Percentiles rank a stretch among this genome's conserved stretches.
These are phyloP conservation scores for Lindbergichthys nudifrons DNA, from an alignment of 2,797 vertebrate species.

Conservation along the genomic window DNA sequence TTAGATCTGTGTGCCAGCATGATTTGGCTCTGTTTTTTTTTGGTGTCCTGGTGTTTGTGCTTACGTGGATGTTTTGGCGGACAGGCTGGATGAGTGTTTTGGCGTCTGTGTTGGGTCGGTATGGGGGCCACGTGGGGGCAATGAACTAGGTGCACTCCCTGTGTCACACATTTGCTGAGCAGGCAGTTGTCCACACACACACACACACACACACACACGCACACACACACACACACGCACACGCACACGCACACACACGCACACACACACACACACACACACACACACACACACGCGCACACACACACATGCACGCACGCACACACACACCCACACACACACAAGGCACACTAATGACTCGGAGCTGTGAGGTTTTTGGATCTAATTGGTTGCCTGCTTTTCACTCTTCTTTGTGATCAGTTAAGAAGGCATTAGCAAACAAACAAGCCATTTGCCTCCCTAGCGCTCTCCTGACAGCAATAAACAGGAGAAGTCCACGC, in stretches of 20 bases:
- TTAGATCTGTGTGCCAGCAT: conserved; percentile 3
- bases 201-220: background rate
- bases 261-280: conserved; percentile 9
- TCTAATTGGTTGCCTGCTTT: conserved; percentile 45
- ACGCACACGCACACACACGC: conserved; percentile 18
- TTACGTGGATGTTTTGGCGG: conserved; percentile 26
- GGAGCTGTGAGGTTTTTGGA: conserved; percentile 37
- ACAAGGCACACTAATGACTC: conserved; percentile 46
- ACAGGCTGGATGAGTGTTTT: conserved; percentile 21
- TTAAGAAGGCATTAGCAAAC: conserved; percentile 55
- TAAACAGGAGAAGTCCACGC: conserved; percentile 36
- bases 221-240: background rate
- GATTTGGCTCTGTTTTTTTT: conserved; percentile 20
- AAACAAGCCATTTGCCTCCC: conserved; percentile 51
- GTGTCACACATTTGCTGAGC: conserved; percentile 66
- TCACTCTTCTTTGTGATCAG: conserved; percentile 44
- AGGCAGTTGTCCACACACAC: conserved; percentile 52
- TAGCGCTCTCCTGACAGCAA: conserved; percentile 33
- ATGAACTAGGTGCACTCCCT: conserved; percentile 29
- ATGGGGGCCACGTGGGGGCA: conserved; percentile 8
- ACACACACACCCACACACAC: conserved; percentile 18
- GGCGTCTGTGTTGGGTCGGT: conserved; percentile 7
- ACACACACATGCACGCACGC: conserved; percentile 12
- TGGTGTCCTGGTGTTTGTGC: conserved; percentile 14
- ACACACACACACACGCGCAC: conserved; percentile 10